Evolutionary conservation across 2,113 vertebrate genomes (phyloP), one percentile per base, ranked within the genome.

Genomic region (Marcusenius ussheri): DNA sequence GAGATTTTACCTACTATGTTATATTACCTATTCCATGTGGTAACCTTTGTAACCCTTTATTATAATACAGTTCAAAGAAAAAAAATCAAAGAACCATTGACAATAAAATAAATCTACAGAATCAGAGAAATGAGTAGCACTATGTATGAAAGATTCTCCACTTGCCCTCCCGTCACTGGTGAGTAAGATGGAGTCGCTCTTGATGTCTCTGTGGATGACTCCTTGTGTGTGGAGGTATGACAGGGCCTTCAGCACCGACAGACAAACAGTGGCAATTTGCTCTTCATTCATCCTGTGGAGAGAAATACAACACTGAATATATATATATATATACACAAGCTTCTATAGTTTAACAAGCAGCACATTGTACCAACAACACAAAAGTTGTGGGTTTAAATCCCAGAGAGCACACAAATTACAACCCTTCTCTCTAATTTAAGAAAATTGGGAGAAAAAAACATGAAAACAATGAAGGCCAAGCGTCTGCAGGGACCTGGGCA

Each of bases 141-240:
- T 77, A 13, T 35, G 27, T 45, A 84, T 84, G 45, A 7, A 21
- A 47, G 19, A n/a, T 45, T 86, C n/a, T 50, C n/a, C 46, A 86
- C 96, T 96, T 94, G 99, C 98, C 95, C 98, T 95, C 91, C 98
- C 98, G 0, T 99, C 98, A 3, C 97, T 99, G 62, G 98, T 99
- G 88, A 99, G 97, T 31, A 99, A 97, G 92, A 99, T 99, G 90
- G 98, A 99, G 94, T 99, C 98, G 9, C 98, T 99, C 94, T 99
- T 99, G 92, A 99, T 99, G 95, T 99, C 98, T 0, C 98, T 96
- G 96, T 99, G 98, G 94, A 99, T 99, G 93, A 99, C 98, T 0
- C 98, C 98, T 94, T 99, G 98, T 21, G 97, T 98, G 95, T 99
- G 98, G 91, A 99, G 97, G 93, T 99, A 99, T 87, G 97, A 98